These are phyloP conservation scores for Agrochola lota DNA, from an alignment of 2,888 invertebrate species.

Conservation along the genomic window DNA sequence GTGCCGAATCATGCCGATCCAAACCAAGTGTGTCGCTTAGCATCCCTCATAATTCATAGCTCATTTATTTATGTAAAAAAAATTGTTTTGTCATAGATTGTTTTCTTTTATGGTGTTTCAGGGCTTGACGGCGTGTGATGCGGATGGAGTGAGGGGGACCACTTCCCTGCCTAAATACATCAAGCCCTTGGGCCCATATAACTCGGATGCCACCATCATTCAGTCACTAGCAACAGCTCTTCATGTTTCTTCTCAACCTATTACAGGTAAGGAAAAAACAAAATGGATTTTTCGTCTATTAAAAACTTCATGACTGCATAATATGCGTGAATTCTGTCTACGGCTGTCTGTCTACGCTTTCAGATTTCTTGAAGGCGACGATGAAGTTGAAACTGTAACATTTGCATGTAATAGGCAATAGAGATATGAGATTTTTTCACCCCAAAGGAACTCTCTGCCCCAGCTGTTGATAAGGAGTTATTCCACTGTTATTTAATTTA, in stretches of 20 bases:
- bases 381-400: background rate
- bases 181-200: constrained; percentile 95
- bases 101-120: constrained; percentile 75
- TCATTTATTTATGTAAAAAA: background rate
- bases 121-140: constrained; percentile 96
- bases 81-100: background rate
- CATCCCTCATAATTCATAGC: background rate
- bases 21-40: background rate
- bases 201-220: constrained; percentile 96
- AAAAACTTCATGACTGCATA: background rate
- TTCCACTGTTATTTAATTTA: background rate
- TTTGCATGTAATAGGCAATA: background rate
- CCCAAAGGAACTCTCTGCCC: background rate
- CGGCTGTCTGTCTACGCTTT: too few relatives aligned
- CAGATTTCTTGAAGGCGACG: background rate
- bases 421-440: background rate
- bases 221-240: constrained; percentile 99
- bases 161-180: constrained; percentile 96
- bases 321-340: background rate
- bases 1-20: background rate
- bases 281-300: background rate
- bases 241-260: constrained; percentile 96
- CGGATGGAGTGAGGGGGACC: constrained; percentile 95
- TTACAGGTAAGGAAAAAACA: constrained; percentile 91
- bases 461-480: too few relatives aligned